Evolutionary conservation across 2,113 vertebrate genomes (phyloP).

Genomic region (Chelonoidis abingdonii): DNA sequence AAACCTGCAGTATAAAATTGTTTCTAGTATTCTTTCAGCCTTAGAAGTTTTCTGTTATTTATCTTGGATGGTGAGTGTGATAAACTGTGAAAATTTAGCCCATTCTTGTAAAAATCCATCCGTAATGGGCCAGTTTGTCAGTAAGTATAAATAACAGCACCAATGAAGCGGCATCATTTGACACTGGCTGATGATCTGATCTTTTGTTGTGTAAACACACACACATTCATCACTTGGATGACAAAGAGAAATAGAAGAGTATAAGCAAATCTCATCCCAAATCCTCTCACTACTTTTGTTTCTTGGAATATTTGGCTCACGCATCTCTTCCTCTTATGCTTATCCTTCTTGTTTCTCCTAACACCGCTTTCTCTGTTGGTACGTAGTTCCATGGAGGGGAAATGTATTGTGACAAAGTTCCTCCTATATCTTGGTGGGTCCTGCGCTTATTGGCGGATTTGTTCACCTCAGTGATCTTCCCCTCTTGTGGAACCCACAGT

Average conservation of each 20-base stretch:
- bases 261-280: not conserved
- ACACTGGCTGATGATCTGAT: not conserved
- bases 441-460: too few species aligned
- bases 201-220: not conserved
- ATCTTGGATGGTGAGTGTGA: not conserved
- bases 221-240: not conserved
- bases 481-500: too few species aligned
- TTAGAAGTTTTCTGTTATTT: not conserved
- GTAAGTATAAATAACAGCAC: not conserved
- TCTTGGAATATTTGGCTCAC: not conserved
- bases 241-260: not conserved
- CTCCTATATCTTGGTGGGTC: too few species aligned
- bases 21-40: not conserved
- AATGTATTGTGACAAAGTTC: not conserved
- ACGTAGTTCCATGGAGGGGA: constrained; percentile 13
- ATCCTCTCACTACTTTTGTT: not conserved
- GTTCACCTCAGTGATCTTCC: too few species aligned
- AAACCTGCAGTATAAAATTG: not conserved
- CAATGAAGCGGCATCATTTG: not conserved
- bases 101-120: not conserved
- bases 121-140: not conserved
- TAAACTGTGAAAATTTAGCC: not conserved
- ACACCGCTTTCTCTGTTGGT: constrained; percentile 12
- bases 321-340: not conserved
- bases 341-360: not conserved